Conservation (phyloP, 2,113 vertebrate genomes). For the Chrysemys picta region DNA sequence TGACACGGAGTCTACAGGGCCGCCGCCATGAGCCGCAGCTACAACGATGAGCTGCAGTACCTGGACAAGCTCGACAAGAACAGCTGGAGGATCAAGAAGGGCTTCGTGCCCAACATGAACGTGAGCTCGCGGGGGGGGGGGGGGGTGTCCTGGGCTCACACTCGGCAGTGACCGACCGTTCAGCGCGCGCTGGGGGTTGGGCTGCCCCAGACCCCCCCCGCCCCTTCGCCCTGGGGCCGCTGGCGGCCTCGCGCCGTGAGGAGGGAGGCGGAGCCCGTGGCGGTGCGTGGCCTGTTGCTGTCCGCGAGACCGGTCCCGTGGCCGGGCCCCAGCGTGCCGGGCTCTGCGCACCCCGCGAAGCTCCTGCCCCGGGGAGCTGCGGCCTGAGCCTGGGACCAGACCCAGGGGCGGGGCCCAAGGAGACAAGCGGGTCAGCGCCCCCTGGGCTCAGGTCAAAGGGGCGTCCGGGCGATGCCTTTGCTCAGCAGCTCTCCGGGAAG, state of each 20-base stretch:
- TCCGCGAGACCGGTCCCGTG: accelerated
- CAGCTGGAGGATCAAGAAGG: slow-evolving; percentile 95
- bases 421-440: too few species aligned
- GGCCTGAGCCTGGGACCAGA: too few species aligned
- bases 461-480: too few species aligned
- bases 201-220: background rate
- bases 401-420: too few species aligned
- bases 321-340: background rate
- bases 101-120: slow-evolving; percentile 98
- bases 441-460: too few species aligned
- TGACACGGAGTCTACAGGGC: accelerated
- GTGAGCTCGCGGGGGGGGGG: slow-evolving; percentile 69
- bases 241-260: accelerated
- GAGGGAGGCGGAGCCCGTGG: too few species aligned
- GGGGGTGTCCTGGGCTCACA: background rate
- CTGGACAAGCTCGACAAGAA: slow-evolving; percentile 91
- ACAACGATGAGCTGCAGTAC: slow-evolving; percentile 97
- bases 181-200: background rate
- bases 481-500: too few species aligned
- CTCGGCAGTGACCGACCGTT: too few species aligned
- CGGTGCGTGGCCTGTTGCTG: background rate
- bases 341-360: too few species aligned
- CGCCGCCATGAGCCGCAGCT: slow-evolving; percentile 89
- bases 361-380: background rate
- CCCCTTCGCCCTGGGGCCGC: background rate